Evolutionary conservation across 1,140 invertebrate species (phyloP).

Genomic region (Conus ventricosus): DNA sequence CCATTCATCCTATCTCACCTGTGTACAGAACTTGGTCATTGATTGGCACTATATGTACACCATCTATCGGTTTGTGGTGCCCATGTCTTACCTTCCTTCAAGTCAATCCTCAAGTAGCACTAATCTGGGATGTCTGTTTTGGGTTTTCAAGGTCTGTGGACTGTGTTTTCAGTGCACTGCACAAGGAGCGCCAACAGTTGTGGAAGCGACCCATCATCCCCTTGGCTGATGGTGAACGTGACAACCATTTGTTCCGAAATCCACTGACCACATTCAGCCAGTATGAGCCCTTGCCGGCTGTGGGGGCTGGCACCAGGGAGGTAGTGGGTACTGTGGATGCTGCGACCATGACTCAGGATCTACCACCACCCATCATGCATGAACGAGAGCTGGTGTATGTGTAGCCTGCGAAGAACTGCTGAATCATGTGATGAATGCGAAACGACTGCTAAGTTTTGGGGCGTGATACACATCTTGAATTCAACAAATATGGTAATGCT

Average conservation of each 20-base stretch:
- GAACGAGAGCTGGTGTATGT: background rate
- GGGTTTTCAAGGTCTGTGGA: background rate
- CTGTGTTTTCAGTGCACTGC: conserved; percentile 59
- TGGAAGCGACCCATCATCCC: conserved; percentile 56
- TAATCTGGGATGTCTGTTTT: background rate
- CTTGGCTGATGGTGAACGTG: conserved; percentile 60
- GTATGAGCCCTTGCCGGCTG: conserved; percentile 25
- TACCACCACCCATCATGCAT: background rate
- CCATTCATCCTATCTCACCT: too few species aligned
- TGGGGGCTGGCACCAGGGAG: conserved; percentile 6
- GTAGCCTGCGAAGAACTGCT: background rate
- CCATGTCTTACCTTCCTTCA: too few species aligned
- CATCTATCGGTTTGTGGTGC: too few species aligned
- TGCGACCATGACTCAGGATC: background rate
- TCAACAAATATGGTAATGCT: too few species aligned
- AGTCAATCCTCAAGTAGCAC: background rate
- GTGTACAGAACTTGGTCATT: too few species aligned
- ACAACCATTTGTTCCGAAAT: conserved; percentile 66
- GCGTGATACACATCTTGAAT: background rate
- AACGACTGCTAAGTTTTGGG: too few species aligned
- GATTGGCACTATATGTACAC: too few species aligned
- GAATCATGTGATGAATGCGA: background rate
- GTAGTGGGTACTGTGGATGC: background rate
- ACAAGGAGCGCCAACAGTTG: conserved; percentile 60
- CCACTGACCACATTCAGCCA: conserved; percentile 29